Base-by-base conservation (phyloP, 2,888 invertebrate genomes). In the Drosophila neonasuta region DNA sequence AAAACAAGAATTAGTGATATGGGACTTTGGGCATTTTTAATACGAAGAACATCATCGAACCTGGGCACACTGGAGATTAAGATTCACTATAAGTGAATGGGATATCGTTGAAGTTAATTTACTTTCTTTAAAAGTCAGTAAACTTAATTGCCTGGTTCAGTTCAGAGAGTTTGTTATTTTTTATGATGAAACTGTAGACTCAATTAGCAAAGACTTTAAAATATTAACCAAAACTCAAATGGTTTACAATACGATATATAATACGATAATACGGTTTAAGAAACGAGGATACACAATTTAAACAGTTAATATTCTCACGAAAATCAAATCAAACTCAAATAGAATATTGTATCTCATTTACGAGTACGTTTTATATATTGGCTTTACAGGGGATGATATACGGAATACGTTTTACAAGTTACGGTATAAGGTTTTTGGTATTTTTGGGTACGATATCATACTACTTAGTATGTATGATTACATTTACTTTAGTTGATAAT, bases 401-500 rank as follows among this genome's bases (percentile, higher is more conserved):
- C 51, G 36, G 29, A 20, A 34, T 45, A 36, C 46, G 11, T 34
- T 45, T 55, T 36, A 49, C 6, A 15, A 46, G 24, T 30, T 46
- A 45, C 20, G 58, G 30, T 36, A 67, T 67, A 76, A 45, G 49
- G 48, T 69, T 36, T 36, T 6, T 5, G 36, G n/a, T 41, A 41
- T 2, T 69, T 36, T 36, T 6, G 2, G 36, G n/a, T 41, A 41
- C 39, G 39, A 15, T 41, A 41, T 41, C 39, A 41, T 41, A 46
- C 15, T 51, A 32, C 56, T 57, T 68, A 50, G 32, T 41, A 5
- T 41, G 45, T 64, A 71, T 70, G 48, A 46, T 61, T 71, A 80
- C 73, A 65, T 65, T 51, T 62, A 72, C 63, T 70, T 72, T 63
- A 60, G 56, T 57, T 65, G 59, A 36, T 51, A 17, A 60, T 49